Evolutionary conservation across 2,888 invertebrate species (phyloP).

Genomic region (Ischnus inquisitorius): DNA sequence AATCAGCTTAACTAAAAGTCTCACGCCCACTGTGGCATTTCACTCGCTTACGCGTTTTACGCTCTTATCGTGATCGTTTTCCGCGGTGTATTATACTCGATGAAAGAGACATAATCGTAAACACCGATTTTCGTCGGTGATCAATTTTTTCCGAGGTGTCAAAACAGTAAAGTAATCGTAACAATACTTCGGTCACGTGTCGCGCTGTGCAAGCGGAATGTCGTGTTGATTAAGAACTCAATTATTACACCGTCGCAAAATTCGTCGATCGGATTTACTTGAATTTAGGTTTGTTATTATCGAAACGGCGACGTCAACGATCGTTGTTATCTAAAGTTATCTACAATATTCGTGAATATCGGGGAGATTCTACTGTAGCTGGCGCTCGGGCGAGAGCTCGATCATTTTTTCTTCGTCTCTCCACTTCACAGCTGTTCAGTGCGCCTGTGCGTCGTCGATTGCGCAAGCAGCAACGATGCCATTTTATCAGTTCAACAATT

Average conservation of each 20-base stretch:
- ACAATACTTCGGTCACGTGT: not conserved
- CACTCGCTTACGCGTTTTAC: not conserved
- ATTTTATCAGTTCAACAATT: slow-evolving; percentile 73
- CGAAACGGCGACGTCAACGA: not conserved
- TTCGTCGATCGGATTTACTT: not conserved
- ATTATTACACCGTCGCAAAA: not conserved
- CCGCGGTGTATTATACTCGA: not conserved
- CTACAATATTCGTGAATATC: not conserved
- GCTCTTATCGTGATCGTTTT: not conserved
- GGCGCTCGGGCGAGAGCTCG: not conserved
- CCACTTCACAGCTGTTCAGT: not conserved
- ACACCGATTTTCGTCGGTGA: not conserved
- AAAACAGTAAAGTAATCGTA: not conserved
- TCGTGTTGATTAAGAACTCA: not conserved
- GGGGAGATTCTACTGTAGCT: not conserved
- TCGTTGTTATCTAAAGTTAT: not conserved
- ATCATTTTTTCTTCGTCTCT: not conserved
- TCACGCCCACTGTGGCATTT: not conserved
- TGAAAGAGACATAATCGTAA: not conserved
- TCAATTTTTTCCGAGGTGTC: not conserved
- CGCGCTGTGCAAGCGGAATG: not conserved
- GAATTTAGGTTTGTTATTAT: not conserved
- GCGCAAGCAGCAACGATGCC: slow-evolving; percentile 73
- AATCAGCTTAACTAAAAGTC: not conserved
- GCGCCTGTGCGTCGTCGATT: slow-evolving; percentile 53